Evolutionary conservation across 1,140 invertebrate species (phyloP).

Genomic region (Ostrea edulis): DNA sequence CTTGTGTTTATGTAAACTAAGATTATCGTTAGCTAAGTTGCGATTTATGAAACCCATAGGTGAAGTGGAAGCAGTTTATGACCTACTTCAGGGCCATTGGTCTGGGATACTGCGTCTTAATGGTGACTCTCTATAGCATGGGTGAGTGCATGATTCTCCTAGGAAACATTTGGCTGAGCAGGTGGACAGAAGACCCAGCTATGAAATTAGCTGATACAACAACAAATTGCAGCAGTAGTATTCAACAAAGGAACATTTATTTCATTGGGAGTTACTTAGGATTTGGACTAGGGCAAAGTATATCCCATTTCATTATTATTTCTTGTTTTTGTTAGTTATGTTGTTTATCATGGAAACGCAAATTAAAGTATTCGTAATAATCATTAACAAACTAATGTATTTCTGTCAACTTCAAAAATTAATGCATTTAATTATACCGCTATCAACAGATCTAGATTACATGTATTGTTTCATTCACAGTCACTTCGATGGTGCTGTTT

Average conservation of each 20-base stretch:
- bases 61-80: constrained; percentile 91
- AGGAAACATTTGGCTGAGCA: constrained; percentile 73
- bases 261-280: constrained; percentile 71
- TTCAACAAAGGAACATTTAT: constrained; percentile 64
- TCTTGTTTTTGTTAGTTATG: not conserved
- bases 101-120: constrained; percentile 85
- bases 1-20: no score
- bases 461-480: constrained; percentile 2
- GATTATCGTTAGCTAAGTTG: no score
- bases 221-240: constrained; percentile 52
- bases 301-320: constrained; percentile 66
- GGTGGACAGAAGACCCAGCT: constrained; percentile 73
- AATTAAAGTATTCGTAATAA: no score
- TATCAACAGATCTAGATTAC: no score
- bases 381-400: no score
- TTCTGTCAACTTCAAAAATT: no score
- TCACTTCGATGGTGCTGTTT: constrained; percentile 11
- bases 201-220: constrained; percentile 51
- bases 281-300: constrained; percentile 61
- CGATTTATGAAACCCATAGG: constrained; percentile 79
- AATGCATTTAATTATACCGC: no score
- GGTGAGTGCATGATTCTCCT: constrained; percentile 62
- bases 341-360: no score
- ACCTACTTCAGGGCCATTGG: constrained; percentile 82
- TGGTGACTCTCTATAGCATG: constrained; percentile 77